Evolutionary conservation across 2,113 vertebrate genomes (phyloP), one percentile per base, ranked within the genome.

Genomic region (Syrmaticus mikado): DNA sequence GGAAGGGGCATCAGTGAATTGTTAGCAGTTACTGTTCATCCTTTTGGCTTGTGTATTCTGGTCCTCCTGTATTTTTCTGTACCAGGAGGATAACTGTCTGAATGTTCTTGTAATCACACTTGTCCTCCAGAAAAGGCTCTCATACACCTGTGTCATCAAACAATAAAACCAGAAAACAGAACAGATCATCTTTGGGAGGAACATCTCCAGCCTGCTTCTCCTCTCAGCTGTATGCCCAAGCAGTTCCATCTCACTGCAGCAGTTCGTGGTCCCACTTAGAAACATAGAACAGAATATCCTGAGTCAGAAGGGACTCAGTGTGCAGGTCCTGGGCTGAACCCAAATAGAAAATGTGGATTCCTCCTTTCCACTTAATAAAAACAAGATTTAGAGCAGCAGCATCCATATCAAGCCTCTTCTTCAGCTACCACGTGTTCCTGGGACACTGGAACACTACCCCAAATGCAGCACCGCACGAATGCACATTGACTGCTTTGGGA

Each of bases 381-480:
- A n/a, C 50, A 58, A 76, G 28, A 32, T n/a, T 12, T 5, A 1
- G 0, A 1, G 0, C 1, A 46, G 65, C 1, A 46, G 52, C 10
- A 41, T 60, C 45, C 45, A 11, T 9, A 27, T 13, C 46, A 68
- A 55, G 61, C 27, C 27, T 53, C 28, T 55, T 55, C 62, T 27
- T 0, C 1, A 25, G 62, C 21, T 70, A 24, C 14, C 34, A 17
- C 27, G 1, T 55, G 55, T 67, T 19, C 34, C 48, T 50, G 38
- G 9, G 52, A 8, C 53, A 13, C 24, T 22, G 48, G 62, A 38
- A 79, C 7, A 21, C 20, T 36, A 57, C 61, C 73, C 30, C 21
- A 68, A 11, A 36, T 6, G 7, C 65, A 60, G 38, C 6, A 61
- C 25, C 55, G 50, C 21, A 6, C 6, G 14, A 38, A 62, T 2